Percentiles rank a stretch among this genome's conserved stretches.
These are phyloP conservation scores for Thalassaphorura encarpata DNA, from an alignment of 1,140 invertebrate genomes.

Conservation along the genomic window DNA sequence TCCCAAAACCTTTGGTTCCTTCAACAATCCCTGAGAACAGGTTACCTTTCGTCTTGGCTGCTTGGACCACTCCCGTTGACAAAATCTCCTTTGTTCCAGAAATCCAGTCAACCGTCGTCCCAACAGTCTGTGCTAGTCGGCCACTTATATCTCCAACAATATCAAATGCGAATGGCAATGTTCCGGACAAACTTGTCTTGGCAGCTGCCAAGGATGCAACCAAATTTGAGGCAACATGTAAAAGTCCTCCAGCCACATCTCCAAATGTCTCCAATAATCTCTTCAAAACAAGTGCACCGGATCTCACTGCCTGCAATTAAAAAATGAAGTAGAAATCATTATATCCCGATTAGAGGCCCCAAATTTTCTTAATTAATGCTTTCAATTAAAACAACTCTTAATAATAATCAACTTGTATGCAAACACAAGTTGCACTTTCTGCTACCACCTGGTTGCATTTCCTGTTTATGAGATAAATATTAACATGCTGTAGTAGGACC, in stretches of 20 bases:
- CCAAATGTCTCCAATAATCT: constrained; percentile 32
- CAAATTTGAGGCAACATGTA: constrained; percentile 33
- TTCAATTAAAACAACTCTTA: too few relatives aligned
- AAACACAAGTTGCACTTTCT: too few relatives aligned
- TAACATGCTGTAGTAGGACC: too few relatives aligned
- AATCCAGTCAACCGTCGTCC: constrained; percentile 33
- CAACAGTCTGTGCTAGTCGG: constrained; percentile 30
- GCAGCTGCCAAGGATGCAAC: constrained; percentile 32
- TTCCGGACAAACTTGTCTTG: constrained; percentile 33
- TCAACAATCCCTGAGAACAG: constrained; percentile 32
- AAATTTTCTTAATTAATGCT: too few relatives aligned
- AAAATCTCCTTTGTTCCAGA: constrained; percentile 33
- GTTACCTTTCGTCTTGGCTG: constrained; percentile 33
- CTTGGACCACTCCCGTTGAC: constrained; percentile 30
- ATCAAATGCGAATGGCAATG: constrained; percentile 33
- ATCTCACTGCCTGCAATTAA: constrained; percentile 25
- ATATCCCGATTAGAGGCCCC: too few relatives aligned
- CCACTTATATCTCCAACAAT: constrained; percentile 33
- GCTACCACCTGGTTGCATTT: too few relatives aligned
- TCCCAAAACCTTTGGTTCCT: constrained; percentile 33
- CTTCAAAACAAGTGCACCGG: constrained; percentile 31
- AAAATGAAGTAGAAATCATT: too few relatives aligned
- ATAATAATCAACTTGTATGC: too few relatives aligned
- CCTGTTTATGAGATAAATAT: too few relatives aligned
- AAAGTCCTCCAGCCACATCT: constrained; percentile 32